Percentiles rank a stretch among this genome's conserved stretches.
These are phyloP conservation scores for Lophius piscatorius DNA, from an alignment of 2,113 vertebrate species.

Conservation along the genomic window DNA sequence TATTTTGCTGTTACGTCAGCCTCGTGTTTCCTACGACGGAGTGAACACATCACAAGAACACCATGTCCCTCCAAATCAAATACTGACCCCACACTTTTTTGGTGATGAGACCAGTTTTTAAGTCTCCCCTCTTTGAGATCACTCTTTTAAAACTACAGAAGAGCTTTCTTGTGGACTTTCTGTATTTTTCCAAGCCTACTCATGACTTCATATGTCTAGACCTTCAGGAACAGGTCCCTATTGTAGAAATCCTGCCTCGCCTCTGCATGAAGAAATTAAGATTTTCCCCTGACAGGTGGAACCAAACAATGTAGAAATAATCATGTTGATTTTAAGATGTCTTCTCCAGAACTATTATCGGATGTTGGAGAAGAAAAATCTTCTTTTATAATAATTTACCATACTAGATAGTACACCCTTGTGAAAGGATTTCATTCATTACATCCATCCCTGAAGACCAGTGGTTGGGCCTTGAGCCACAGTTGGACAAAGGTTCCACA, in stretches of 20 bases:
- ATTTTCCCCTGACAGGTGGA: neutral
- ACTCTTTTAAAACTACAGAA: constrained; percentile 5
- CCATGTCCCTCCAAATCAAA: constrained; percentile 66
- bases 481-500: too few species aligned
- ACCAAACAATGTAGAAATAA: too few species aligned
- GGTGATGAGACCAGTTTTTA: constrained; percentile 36
- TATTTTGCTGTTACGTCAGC: constrained; percentile 73
- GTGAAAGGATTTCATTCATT: too few species aligned
- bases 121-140: too few species aligned
- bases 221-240: constrained; percentile 19
- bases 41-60: constrained; percentile 18
- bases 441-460: too few species aligned
- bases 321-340: neutral
- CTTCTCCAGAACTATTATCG: too few species aligned
- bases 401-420: too few species aligned
- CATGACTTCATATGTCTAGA: constrained; percentile 32
- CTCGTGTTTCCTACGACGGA: constrained; percentile 31
- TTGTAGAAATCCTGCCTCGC: neutral
- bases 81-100: constrained; percentile 9
- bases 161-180: constrained; percentile 56
- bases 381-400: too few species aligned
- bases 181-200: constrained; percentile 66
- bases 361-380: too few species aligned
- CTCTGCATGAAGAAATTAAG: neutral
- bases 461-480: too few species aligned